Base-by-base conservation (phyloP, 2,888 invertebrate genomes). In the Himalopsyche japonica region DNA sequence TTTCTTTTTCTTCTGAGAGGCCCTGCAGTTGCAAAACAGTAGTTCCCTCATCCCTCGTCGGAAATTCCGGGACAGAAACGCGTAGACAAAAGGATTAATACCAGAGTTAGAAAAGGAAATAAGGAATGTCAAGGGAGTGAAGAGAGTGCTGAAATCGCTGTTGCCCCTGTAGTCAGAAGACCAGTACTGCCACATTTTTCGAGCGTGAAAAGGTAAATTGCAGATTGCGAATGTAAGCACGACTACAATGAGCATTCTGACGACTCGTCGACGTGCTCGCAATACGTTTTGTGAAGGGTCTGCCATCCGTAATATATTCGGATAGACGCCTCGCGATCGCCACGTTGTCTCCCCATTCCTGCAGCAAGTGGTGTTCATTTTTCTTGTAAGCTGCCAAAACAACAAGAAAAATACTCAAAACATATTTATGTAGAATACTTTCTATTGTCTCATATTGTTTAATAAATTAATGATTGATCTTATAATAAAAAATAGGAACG, bases 51-150 rank as follows among this genome's bases (percentile, higher is more conserved):
- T 97, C 27, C 97, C 97, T 89, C 95, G 95, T 82, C 97, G 93
- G 90, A 97, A 97, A 89, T 96, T 96, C 86, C 95, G 94, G 5
- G 94, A 94, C 81, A 98, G 92, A 89, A 98, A 97, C 4, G 98
- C 98, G 91, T 98, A 98, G 10, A 98, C 93, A 81, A 98, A 92
- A 0, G 98, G 98, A 91, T 98, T 98, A 87, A 98, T 94, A 79
- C 96, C 98, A 24, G 97, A 97, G 92, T 98, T 98, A 90, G 96
- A 95, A 90, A 97, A 98, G 76, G 97, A 95, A 88, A 97, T 94
- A 86, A 98, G 94, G 90, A 97, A 97, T 32, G 97, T 97, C 86
- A 97, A 93, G 0, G 98, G 97, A 12, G 97, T 97, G 86, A 97
- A 93, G 24, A 96, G 91, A 8, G 95, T 95, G 88, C 96, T 95